phyloP scores from a whole-genome alignment of 2,888 invertebrate species.

The Melolontha melolontha region DNA sequence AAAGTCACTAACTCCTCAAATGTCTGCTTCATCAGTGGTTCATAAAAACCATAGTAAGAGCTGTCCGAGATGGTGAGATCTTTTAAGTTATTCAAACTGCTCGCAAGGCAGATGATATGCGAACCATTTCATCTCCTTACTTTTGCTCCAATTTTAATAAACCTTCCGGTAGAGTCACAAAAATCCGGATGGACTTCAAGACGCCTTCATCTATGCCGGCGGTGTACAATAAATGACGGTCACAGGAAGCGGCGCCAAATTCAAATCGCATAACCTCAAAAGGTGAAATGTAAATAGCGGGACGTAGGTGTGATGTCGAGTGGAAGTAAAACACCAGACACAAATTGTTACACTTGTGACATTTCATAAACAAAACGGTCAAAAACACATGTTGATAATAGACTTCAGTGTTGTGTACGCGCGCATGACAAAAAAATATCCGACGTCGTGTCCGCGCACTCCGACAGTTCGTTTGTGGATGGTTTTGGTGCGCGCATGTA shows the following conservation, averaged over 20 bases:
- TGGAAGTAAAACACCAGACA: slow-evolving; percentile 27
- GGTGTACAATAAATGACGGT: slow-evolving; percentile 5
- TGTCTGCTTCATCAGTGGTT: no score
- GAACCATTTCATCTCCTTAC: no score
- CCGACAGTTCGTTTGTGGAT: slow-evolving; percentile 59
- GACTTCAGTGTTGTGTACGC: slow-evolving; percentile 45
- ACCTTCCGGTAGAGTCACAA: neutral
- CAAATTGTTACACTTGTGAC: slow-evolving; percentile 39
- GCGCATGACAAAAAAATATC: slow-evolving; percentile 51
- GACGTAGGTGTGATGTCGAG: slow-evolving; percentile 3
- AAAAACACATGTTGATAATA: slow-evolving; percentile 48
- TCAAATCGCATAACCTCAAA: slow-evolving; percentile 25
- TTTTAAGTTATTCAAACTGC: neutral
- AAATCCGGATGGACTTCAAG: neutral
- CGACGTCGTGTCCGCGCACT: slow-evolving; percentile 60
- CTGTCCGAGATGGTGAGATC: neutral
- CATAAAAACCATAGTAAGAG: no score
- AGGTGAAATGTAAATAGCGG: neutral
- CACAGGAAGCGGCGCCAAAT: slow-evolving; percentile 27
- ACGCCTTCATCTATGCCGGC: slow-evolving; percentile 9
- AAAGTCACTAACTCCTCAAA: neutral
- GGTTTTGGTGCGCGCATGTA: slow-evolving; percentile 60
- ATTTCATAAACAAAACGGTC: slow-evolving; percentile 49
- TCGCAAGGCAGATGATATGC: neutral
- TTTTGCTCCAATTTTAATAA: slow-evolving; percentile 1